Percentiles rank a stretch among this genome's conserved stretches.
Conservation (phyloP, 2,888 invertebrate species). For the Drosophila infuscata region DNA sequence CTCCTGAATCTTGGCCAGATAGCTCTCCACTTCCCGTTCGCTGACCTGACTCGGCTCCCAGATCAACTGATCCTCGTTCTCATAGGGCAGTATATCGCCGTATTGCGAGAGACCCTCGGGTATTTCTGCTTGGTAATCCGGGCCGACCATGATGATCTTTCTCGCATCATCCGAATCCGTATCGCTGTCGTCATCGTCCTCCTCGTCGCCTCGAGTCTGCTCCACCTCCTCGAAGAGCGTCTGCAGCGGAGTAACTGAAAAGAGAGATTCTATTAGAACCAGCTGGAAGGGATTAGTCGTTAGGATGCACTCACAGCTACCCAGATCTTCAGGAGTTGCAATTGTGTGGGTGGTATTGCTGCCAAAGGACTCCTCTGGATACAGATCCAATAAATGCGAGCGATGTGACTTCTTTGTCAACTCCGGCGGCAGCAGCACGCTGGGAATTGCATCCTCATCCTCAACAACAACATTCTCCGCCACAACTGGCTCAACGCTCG, state of each 20-base stretch:
- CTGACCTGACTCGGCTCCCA: slow-evolving; percentile 95
- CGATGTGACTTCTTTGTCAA: slow-evolving; percentile 79
- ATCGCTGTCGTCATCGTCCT: slow-evolving; percentile 66
- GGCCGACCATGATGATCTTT: slow-evolving; percentile 96
- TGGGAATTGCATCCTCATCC: slow-evolving; percentile 7
- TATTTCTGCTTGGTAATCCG: slow-evolving; percentile 96
- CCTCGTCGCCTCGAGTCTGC: slow-evolving; percentile 86
- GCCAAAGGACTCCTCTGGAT: slow-evolving; percentile 83
- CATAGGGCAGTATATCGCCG: slow-evolving; percentile 96
- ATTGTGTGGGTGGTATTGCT: slow-evolving; percentile 7
- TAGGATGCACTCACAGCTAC: slow-evolving; percentile 58
- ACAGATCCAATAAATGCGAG: slow-evolving; percentile 87
- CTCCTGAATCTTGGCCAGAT: slow-evolving; percentile 87
- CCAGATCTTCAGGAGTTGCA: slow-evolving; percentile 38
- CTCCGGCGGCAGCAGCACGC: slow-evolving; percentile 26
- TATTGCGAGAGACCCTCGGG: slow-evolving; percentile 96
- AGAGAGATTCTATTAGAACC: neutral
- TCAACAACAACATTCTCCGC: slow-evolving; percentile 16
- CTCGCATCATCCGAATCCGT: slow-evolving; percentile 79
- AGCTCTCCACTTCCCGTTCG: slow-evolving; percentile 91
- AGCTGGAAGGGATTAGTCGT: neutral
- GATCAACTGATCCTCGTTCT: slow-evolving; percentile 96
- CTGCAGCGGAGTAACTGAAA: slow-evolving; percentile 66
- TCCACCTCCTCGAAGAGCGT: slow-evolving; percentile 85
- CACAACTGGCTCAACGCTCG: neutral